Evolutionary conservation across 1,140 invertebrate genomes (phyloP).

Genomic region (Drosophila nikananu): DNA sequence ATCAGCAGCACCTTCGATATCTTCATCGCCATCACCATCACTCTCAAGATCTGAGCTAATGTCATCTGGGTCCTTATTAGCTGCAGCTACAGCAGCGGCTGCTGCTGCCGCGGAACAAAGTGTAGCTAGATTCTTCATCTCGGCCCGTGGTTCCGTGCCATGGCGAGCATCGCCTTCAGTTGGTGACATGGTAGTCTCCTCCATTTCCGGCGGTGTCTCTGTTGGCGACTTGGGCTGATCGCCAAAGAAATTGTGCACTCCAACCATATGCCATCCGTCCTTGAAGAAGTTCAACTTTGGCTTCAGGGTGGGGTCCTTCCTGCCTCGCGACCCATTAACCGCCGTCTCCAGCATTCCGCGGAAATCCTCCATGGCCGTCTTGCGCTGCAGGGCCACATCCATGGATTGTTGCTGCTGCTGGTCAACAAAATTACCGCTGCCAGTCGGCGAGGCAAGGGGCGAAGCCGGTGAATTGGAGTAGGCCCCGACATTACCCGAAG

Average conservation of each 20-base stretch:
- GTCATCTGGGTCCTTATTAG: slow-evolving; percentile 44
- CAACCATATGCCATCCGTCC: slow-evolving; percentile 75
- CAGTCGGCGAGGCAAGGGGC: slow-evolving; percentile 83
- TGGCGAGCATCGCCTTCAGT: slow-evolving; percentile 16
- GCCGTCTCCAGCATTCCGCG: slow-evolving; percentile 67
- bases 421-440: slow-evolving; percentile 85
- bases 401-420: slow-evolving; percentile 79
- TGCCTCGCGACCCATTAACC: slow-evolving; percentile 58
- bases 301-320: slow-evolving; percentile 55
- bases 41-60: slow-evolving; percentile 52
- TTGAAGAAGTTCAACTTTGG: slow-evolving; percentile 69
- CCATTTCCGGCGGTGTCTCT: slow-evolving; percentile 82
- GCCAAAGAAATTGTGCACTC: slow-evolving; percentile 77
- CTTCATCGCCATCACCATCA: slow-evolving; percentile 27
- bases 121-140: slow-evolving; percentile 80
- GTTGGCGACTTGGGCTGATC: slow-evolving; percentile 84
- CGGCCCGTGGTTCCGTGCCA: slow-evolving; percentile 34
- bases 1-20: slow-evolving; percentile 22
- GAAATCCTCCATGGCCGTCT: slow-evolving; percentile 65
- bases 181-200: slow-evolving; percentile 67
- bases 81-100: slow-evolving; percentile 67
- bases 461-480: slow-evolving; percentile 79
- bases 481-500: slow-evolving; percentile 39
- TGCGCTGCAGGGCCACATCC: slow-evolving; percentile 61
- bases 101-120: slow-evolving; percentile 77